Base-by-base conservation (phyloP, 1,140 invertebrate genomes). In the Caenorhabditis tropicalis region DNA sequence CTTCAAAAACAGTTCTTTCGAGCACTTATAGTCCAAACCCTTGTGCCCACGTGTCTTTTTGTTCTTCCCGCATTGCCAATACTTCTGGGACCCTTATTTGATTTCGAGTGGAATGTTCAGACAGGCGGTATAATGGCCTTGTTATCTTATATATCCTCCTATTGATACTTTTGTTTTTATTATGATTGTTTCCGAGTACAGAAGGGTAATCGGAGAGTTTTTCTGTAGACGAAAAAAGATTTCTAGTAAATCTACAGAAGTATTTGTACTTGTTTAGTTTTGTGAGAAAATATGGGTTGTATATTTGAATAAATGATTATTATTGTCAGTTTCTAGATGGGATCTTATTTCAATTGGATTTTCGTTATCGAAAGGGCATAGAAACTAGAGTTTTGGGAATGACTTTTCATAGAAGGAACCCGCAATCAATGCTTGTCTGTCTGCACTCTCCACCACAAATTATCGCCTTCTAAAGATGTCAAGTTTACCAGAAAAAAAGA, bases 111-210 rank as follows among this genome's bases (percentile, higher is more conserved):
- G 58, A 36, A 65, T 33, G 5, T 65, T 21, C 58, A 65, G 7
- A 65, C 58, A 4, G 58, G 58, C 1, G 58, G 58, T 3, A 65
- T 65, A 10, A 65, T 65, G 9, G 58, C 58, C 16, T 31, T 65
- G 2, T 24, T 65, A 0, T 33, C n/a, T 29, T 65, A 21, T 65
- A 1, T 65, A 65, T 36, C 58, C 58, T 16, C 58, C 58, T 19
- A 65, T 65, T 16, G 58, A 65, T 36, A 19, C 58, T 4, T 65
- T 65, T 65, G 58, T 65, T 36, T 65, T 65, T 65, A 36, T 65
- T 10, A 6, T 65, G 0, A 65, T 65, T 36, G 58, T 65, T 6
- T 21, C 58, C 0, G 58, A 65, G 29, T 65, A 65, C 36, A 65
- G 58, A 7, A 33, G 19, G 24, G 31, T 36, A 0, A 36, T 65